Percentiles rank a stretch among this genome's conserved stretches.
Conservation (phyloP, 2,113 vertebrate species). For the Leptocoma aspasia region DNA sequence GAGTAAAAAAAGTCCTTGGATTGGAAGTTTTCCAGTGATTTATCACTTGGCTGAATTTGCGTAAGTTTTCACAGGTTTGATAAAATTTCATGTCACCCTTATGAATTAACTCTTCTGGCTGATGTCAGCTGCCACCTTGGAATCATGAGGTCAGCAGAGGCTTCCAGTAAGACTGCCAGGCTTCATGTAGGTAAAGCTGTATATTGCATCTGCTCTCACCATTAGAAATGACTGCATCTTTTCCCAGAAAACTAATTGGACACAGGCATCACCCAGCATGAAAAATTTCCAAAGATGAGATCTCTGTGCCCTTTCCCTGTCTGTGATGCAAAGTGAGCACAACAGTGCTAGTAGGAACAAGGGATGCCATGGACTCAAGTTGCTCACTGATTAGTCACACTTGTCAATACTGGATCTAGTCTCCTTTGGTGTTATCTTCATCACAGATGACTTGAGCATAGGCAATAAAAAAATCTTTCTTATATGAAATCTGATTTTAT, state of each 20-base stretch:
- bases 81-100: background rate
- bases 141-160: background rate
- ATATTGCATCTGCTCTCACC: background rate
- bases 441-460: background rate
- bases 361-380: background rate
- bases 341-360: background rate
- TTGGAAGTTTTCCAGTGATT: constrained; percentile 8
- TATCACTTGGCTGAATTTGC: constrained; percentile 5
- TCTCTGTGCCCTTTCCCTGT: background rate
- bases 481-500: background rate
- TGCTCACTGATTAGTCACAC: background rate
- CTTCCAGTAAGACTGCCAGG: background rate
- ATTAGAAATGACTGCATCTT: background rate
- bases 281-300: background rate
- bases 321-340: background rate
- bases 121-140: background rate
- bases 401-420: background rate
- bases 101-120: background rate
- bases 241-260: background rate
- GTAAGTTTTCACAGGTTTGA: constrained; percentile 8
- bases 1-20: background rate
- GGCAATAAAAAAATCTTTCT: background rate
- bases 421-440: background rate
- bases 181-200: background rate
- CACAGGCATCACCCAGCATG: background rate